A percentile compares a stretch with the other conserved stretches of the same genome.
These are phyloP conservation scores for Dasysyrphus tricinctus DNA, from an alignment of 2,888 invertebrate species.

Conservation along the genomic window DNA sequence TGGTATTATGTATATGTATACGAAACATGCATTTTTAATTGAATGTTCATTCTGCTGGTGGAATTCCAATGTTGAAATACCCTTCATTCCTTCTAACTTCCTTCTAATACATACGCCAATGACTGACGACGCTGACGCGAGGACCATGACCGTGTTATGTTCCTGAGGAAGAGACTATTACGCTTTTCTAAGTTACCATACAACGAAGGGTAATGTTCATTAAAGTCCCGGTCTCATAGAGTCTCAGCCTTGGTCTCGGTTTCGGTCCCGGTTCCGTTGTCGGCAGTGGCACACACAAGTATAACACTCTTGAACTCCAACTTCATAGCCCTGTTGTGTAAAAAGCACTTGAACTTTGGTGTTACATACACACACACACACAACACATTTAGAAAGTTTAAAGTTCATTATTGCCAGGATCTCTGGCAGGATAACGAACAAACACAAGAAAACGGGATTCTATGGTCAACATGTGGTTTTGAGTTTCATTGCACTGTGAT, in stretches of 20 bases:
- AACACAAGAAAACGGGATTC: constrained; percentile 30
- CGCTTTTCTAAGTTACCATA: constrained; percentile 55
- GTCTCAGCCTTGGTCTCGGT: not conserved
- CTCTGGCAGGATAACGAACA: constrained; percentile 15
- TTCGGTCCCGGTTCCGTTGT: not conserved
- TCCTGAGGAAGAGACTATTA: constrained; percentile 48
- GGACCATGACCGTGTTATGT: not conserved
- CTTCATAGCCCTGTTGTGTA: constrained; percentile 1
- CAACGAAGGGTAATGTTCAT: constrained; percentile 54
- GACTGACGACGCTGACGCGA: not conserved
- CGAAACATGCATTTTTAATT: constrained; percentile 70
- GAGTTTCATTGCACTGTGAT: constrained; percentile 69
- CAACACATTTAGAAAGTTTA: constrained; percentile 15
- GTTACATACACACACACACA: not conserved
- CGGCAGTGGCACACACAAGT: constrained; percentile 37
- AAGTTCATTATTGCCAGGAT: constrained; percentile 69
- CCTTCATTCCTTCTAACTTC: constrained; percentile 18
- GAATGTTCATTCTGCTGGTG: constrained; percentile 64
- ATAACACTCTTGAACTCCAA: constrained; percentile 59
- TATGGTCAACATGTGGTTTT: constrained; percentile 70
- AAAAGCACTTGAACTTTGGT: constrained; percentile 41
- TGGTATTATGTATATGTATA: constrained; percentile 44
- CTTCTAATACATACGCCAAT: constrained; percentile 22
- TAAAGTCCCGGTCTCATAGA: constrained; percentile 27
- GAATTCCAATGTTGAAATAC: constrained; percentile 34